Percentiles rank a stretch among this genome's conserved stretches.
phyloP scores from a whole-genome alignment of 2,888 invertebrate genomes.

The Julus scanicus region DNA sequence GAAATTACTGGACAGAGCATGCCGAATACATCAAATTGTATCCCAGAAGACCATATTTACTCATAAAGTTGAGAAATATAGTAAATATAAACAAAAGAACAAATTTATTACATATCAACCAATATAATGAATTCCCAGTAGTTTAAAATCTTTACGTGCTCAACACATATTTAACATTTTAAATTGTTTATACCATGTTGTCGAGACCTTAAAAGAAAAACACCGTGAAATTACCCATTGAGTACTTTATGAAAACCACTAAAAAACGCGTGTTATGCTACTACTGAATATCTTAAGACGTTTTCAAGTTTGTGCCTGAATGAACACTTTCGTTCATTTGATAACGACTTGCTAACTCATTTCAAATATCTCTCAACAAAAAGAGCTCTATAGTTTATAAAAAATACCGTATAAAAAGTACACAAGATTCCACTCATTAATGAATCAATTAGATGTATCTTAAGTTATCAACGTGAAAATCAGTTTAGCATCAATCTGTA shows the following conservation, averaged over 20 bases:
- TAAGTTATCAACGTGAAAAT: too few relatives aligned
- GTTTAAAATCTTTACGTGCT: not conserved
- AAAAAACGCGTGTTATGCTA: too few relatives aligned
- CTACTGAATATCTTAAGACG: too few relatives aligned
- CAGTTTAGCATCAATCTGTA: too few relatives aligned
- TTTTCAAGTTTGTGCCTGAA: too few relatives aligned
- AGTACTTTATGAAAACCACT: too few relatives aligned
- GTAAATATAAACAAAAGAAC: not conserved
- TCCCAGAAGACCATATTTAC: not conserved
- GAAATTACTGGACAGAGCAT: not conserved
- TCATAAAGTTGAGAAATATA: not conserved
- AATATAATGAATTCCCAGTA: not conserved
- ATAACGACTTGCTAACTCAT: too few relatives aligned
- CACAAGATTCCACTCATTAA: not conserved
- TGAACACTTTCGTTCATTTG: too few relatives aligned
- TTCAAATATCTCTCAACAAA: too few relatives aligned
- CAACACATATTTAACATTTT: not conserved
- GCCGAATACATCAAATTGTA: not conserved
- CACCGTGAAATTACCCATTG: too few relatives aligned
- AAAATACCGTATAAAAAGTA: not conserved
- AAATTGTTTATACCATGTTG: not conserved
- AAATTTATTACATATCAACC: not conserved
- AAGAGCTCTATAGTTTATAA: not conserved
- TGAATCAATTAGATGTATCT: too few relatives aligned
- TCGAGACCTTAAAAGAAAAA: not conserved